Evolutionary conservation across 1,140 invertebrate species (phyloP).

Genomic region (Orchestia grillus): DNA sequence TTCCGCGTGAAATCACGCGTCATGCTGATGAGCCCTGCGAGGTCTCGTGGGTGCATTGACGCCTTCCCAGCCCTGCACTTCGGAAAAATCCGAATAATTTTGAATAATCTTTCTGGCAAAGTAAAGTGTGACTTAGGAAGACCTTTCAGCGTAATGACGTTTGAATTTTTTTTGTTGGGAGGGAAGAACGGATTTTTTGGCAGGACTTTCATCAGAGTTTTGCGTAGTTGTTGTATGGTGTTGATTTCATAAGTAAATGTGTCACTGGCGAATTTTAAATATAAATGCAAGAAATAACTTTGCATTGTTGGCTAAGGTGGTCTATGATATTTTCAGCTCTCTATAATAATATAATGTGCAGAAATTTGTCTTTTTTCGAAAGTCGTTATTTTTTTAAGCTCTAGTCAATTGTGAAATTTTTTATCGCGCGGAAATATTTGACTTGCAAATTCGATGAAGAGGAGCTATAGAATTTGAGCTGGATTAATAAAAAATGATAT

Average conservation of each 20-base stretch:
- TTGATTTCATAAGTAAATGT: background rate
- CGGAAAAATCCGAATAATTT: background rate
- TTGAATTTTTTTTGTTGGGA: background rate
- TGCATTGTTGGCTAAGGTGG: background rate
- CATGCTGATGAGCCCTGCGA: background rate
- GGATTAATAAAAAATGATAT: too few species aligned
- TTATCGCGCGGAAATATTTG: too few species aligned
- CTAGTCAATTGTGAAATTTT: too few species aligned
- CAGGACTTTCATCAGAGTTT: background rate
- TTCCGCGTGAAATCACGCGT: slow-evolving; percentile 15
- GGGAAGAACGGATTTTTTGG: background rate
- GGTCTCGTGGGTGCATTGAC: background rate
- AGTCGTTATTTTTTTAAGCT: too few species aligned
- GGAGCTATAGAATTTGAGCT: too few species aligned
- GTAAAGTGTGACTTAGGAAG: background rate
- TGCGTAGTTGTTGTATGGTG: background rate
- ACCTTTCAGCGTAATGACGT: background rate
- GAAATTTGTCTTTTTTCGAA: too few species aligned
- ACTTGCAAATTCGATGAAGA: too few species aligned
- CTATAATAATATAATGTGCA: too few species aligned
- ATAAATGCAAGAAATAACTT: background rate
- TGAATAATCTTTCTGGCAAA: background rate
- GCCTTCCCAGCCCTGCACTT: background rate
- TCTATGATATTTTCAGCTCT: too few species aligned
- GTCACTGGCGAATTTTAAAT: background rate